Evolutionary conservation across 1,140 invertebrate genomes (phyloP), one percentile per base, ranked within the genome.

Genomic region (Sweltsa coloradensis): DNA sequence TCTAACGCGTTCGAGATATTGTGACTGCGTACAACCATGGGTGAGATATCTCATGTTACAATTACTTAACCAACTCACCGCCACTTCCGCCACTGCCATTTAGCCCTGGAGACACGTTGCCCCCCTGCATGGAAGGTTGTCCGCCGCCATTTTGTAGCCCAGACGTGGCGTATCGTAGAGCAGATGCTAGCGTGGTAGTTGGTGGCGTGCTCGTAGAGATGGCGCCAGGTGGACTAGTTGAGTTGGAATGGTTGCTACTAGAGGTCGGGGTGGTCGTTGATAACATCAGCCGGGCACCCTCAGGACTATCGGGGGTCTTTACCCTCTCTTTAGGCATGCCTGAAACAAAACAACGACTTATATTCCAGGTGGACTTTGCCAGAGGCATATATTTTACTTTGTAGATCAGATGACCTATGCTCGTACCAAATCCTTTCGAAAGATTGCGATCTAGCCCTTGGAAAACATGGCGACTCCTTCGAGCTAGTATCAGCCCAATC

Each of bases 241-340:
- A 31, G 39, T 24, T 42, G 19, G 19, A 14, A 26, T 43, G 14
- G 4, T 27, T 34, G 18, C 25, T 29, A 13, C 16, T 16, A 13
- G 47, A 34, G 7, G 25, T 14, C 3, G 24, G 13, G 2, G 40
- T 37, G 14, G 22, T 21, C 14, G 24, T 23, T 3, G 22, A 21
- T 5, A n/a, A 11, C 18, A 24, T 34, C 1, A 49, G 21, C 5
- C 41, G 41, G 1, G 48, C 48, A 4, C 48, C 48, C 23, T 50
- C 48, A 3, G 48, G 48, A n/a, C 48, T 50, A 37, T 50, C 48
- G 2, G 48, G 48, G 1, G 48, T 50, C 41, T 50, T 50, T 7
- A 45, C 48, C n/a, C 48, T 34, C 22, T 50, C 48, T 18, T 43
- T 36, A 14, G 41, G n/a, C 3, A 24, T 42, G 1, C 37, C 22